Conservation (phyloP, 1,140 invertebrate genomes). For the Bicyclus anynana region DNA sequence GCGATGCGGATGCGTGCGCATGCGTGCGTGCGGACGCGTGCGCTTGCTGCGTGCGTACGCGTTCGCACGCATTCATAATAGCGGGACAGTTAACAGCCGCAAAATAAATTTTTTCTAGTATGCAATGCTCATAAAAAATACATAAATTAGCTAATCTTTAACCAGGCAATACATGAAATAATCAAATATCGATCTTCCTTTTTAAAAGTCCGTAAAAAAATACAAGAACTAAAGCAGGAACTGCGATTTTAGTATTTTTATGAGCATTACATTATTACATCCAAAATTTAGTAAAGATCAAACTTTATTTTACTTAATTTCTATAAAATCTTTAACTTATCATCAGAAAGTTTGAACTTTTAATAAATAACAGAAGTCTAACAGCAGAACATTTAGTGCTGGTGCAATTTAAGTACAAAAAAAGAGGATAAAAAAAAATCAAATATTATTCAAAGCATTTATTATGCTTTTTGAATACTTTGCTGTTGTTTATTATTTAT, state of each 20-base stretch:
- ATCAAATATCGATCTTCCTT: no score
- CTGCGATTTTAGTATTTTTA: background rate
- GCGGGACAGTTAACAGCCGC: conserved; percentile 5
- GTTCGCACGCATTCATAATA: conserved; percentile 5
- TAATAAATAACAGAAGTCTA: background rate
- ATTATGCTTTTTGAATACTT: no score
- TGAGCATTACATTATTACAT: background rate
- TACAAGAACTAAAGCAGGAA: no score
- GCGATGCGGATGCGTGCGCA: background rate
- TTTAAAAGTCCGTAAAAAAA: background rate
- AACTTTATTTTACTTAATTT: no score
- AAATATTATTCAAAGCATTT: no score
- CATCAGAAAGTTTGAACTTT: background rate
- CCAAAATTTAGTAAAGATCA: no score
- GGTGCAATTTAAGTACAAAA: background rate
- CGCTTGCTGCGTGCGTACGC: background rate
- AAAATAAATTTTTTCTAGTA: conserved; percentile 1
- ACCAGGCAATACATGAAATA: no score
- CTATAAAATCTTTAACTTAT: background rate
- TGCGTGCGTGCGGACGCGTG: background rate
- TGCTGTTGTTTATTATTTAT: no score
- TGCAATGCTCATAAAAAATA: background rate
- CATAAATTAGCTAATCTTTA: background rate
- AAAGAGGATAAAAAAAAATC: no score
- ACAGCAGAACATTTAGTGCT: background rate